Evolutionary conservation across 2,888 invertebrate genomes (phyloP).

Genomic region (Epistrophe eligans): DNA sequence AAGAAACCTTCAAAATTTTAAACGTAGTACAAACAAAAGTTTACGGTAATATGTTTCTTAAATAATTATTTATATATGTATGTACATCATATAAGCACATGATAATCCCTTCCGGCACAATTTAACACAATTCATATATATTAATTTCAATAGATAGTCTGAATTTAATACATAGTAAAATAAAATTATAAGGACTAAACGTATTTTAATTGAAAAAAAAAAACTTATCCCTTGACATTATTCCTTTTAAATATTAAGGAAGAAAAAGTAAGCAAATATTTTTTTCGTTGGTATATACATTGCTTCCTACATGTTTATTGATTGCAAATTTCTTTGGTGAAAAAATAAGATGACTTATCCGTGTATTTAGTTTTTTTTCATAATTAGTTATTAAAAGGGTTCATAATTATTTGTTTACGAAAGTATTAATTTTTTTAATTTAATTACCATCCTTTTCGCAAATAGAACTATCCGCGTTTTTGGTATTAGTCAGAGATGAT

Average conservation of each 20-base stretch:
- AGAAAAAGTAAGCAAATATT: background rate
- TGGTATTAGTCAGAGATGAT: constrained; percentile 86
- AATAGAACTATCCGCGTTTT: constrained; percentile 85
- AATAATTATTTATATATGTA: background rate
- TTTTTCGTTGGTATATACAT: constrained; percentile 16
- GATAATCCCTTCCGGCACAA: background rate
- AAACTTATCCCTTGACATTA: background rate
- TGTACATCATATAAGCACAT: background rate
- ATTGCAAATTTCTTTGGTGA: constrained; percentile 52
- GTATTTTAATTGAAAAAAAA: background rate
- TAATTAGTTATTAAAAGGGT: background rate
- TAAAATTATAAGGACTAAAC: background rate
- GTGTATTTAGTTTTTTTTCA: constrained; percentile 1
- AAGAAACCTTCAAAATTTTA: background rate
- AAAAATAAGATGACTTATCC: constrained; percentile 38
- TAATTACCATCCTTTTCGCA: constrained; percentile 79
- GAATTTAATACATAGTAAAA: background rate
- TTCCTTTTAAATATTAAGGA: background rate
- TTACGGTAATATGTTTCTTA: background rate
- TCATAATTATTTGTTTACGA: constrained; percentile 50
- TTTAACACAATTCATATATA: background rate
- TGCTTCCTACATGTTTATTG: constrained; percentile 52
- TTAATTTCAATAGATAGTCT: background rate
- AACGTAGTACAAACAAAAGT: background rate
- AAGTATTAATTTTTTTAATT: constrained; percentile 46